Percentiles rank a stretch among this genome's conserved stretches.
These are phyloP conservation scores for Hydrocynus forskahlii DNA, from an alignment of 2,797 vertebrate genomes.

Conservation along the genomic window DNA sequence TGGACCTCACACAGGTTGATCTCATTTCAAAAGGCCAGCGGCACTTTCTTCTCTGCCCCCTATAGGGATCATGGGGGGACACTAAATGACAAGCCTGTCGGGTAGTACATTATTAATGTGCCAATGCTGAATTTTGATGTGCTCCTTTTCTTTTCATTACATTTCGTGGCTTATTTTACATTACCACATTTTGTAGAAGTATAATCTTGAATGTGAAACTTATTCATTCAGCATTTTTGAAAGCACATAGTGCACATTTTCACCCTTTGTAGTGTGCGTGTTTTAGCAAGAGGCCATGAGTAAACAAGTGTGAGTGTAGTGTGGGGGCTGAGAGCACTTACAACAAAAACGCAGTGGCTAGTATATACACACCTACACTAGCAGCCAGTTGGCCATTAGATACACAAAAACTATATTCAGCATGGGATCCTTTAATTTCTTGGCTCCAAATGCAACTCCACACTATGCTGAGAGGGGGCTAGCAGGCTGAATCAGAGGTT, in stretches of 20 bases:
- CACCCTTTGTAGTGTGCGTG: constrained; percentile 23
- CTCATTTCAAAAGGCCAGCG: constrained; percentile 56
- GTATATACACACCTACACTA: constrained; percentile 29
- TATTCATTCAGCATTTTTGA: constrained; percentile 3
- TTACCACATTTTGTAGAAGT: neutral
- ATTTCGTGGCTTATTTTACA: constrained; percentile 51
- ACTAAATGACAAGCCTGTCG: constrained; percentile 58
- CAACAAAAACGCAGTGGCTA: constrained; percentile 11
- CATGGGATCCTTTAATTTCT: constrained; percentile 32
- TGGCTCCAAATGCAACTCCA: neutral
- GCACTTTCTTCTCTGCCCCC: constrained; percentile 50
- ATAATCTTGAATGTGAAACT: neutral
- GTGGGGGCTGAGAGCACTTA: constrained; percentile 17
- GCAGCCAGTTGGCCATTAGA: neutral
- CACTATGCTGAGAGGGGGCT: neutral
- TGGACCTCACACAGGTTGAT: constrained; percentile 44
- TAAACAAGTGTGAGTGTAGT: neutral
- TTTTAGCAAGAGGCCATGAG: constrained; percentile 30
- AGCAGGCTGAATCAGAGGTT: constrained; percentile 3
- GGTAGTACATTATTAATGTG: constrained; percentile 61
- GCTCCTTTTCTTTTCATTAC: constrained; percentile 12
- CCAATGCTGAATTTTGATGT: constrained; percentile 39
- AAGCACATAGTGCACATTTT: constrained; percentile 26
- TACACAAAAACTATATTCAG: constrained; percentile 13
- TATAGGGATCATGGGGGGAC: constrained; percentile 51